phyloP scores from a whole-genome alignment of 2,888 invertebrate genomes.

The Hypercompe scribonia region DNA sequence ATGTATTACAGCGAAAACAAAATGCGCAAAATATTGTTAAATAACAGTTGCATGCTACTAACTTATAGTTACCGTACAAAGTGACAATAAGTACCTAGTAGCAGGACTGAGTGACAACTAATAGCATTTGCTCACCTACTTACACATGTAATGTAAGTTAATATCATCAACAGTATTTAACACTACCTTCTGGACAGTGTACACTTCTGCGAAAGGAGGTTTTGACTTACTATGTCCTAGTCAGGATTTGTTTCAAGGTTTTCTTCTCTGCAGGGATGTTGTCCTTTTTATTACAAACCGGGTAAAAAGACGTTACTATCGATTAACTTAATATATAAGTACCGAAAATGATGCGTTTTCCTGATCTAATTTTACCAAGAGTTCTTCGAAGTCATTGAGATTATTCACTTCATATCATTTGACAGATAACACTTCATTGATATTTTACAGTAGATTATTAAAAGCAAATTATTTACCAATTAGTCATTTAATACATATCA shows the following conservation, averaged over 20 bases:
- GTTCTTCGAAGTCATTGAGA: background rate
- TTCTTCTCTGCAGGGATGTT: too few species aligned
- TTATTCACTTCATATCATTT: background rate
- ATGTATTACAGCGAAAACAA: background rate
- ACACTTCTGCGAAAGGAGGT: too few species aligned
- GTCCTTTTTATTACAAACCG: too few species aligned
- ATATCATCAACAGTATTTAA: too few species aligned
- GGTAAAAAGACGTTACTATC: too few species aligned
- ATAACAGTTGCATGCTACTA: background rate
- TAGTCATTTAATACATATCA: background rate
- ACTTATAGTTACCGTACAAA: background rate
- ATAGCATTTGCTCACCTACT: background rate
- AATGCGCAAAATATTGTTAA: background rate
- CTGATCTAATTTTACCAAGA: too few species aligned
- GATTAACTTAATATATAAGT: too few species aligned
- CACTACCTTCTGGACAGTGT: too few species aligned
- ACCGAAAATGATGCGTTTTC: too few species aligned
- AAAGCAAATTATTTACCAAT: background rate
- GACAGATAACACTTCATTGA: background rate
- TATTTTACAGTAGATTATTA: background rate
- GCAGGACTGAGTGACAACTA: background rate
- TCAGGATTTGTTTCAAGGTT: too few species aligned
- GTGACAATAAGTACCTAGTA: background rate
- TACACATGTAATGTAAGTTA: background rate
- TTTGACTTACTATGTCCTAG: too few species aligned